phyloP scores from a whole-genome alignment of 2,888 invertebrate genomes.

The Aleiodes alternator region DNA sequence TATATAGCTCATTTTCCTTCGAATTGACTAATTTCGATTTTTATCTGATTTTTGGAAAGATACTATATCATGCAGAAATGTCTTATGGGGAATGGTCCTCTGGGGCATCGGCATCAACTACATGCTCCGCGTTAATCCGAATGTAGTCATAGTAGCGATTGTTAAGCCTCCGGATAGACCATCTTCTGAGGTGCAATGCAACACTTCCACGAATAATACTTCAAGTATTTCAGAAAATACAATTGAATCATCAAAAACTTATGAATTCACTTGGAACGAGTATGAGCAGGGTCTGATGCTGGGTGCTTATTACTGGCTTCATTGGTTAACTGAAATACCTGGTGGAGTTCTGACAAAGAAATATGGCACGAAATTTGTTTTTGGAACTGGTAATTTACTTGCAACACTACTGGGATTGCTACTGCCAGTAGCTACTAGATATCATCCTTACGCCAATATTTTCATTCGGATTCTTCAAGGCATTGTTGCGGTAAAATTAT shows the following conservation, averaged over 20 bases:
- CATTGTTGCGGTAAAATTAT: conserved; percentile 79
- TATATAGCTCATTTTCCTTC: too few relatives aligned
- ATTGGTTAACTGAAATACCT: conserved; percentile 84
- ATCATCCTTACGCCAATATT: conserved; percentile 79
- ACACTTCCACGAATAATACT: too few relatives aligned
- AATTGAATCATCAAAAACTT: not conserved
- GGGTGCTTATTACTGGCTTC: conserved; percentile 85
- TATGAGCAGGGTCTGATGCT: conserved; percentile 81
- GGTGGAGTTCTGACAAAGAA: conserved; percentile 83
- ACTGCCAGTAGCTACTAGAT: conserved; percentile 81
- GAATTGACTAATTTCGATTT: too few relatives aligned
- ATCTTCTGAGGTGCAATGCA: too few relatives aligned
- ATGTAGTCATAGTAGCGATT: too few relatives aligned
- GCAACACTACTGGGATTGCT: conserved; percentile 81
- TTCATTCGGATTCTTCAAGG: conserved; percentile 82
- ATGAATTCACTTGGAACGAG: conserved; percentile 78
- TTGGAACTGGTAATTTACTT: conserved; percentile 81
- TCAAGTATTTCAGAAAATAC: not conserved
- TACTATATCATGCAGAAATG: too few relatives aligned
- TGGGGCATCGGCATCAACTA: too few relatives aligned
- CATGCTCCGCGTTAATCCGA: too few relatives aligned
- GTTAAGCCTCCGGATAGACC: too few relatives aligned
- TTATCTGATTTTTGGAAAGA: too few relatives aligned
- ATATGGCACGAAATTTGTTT: conserved; percentile 84
- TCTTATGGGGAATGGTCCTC: too few relatives aligned